Evolutionary conservation across 2,797 vertebrate species (phyloP), one percentile per base, ranked within the genome.

Genomic region (Leucoraja ocellata): DNA sequence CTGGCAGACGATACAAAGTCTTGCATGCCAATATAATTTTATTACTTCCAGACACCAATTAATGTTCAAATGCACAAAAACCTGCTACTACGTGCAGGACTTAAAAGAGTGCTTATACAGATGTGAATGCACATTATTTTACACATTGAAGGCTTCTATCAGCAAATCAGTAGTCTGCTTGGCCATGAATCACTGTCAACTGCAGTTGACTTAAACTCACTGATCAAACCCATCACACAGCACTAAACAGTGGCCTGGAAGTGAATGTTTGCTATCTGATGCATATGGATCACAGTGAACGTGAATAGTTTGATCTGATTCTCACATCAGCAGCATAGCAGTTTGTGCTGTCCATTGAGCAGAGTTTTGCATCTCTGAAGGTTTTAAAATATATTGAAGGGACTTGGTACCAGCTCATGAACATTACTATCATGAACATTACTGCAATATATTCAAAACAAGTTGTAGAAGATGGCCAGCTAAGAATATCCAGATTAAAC

Each of bases 161-260:
- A 74, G 90, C 23, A 92, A 92, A 92, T 92, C 71, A 28, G 90
- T 54, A n/a, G 68, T 76, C 73, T 92, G 71, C 90, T 92, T 92
- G 71, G 39, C 39, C 71, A 76, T 92, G 90, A 92, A 92, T 92
- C 90, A 92, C 71, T 92, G 90, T 92, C 90, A 92, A 58, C 39
- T 28, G 90, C 90, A 73, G 90, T 54, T 54, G 71, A 92, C 18
- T 76, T 76, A 76, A 92, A 92, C 90, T 92, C 90, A 92, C 90
- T 92, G 90, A 92, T 92, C 90, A 92, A 92, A 76, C 68, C 90
- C 90, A 91, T 91, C 90, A 76, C 36, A 92, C n/a, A 65, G 63
- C 61, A 68, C 68, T 76, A 73, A 76, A 74, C 71, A 92, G 90
- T 46, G 90, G 90, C 39, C 90, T 92, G 39, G 71, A 76, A 73